Percentiles rank a stretch among this genome's conserved stretches.
These are phyloP conservation scores for Neodiprion pinetum DNA, from an alignment of 1,140 invertebrate species.

Conservation along the genomic window DNA sequence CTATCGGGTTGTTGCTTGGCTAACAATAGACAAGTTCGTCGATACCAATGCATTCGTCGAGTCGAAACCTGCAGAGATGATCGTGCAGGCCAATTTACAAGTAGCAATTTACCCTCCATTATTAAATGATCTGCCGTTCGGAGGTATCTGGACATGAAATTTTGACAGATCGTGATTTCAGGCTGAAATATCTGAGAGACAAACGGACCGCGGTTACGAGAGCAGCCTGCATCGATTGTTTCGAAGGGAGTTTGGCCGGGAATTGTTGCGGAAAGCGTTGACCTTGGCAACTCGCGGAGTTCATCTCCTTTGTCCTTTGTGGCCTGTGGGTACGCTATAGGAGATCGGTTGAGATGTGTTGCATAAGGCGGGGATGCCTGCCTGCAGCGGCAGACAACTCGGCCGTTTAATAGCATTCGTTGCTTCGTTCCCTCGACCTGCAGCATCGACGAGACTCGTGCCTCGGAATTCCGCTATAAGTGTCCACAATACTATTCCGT, in stretches of 20 bases:
- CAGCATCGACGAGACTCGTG: not conserved
- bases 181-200: no score
- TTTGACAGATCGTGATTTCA: no score
- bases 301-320: not conserved
- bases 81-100: no score
- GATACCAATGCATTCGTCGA: no score
- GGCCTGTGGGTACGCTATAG: not conserved
- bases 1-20: no score
- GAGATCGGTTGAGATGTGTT: not conserved
- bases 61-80: no score
- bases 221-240: not conserved
- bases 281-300: not conserved
- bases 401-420: not conserved
- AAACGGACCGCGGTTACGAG: no score
- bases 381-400: not conserved
- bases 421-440: not conserved
- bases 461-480: not conserved
- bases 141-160: no score
- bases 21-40: no score
- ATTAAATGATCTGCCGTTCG: no score
- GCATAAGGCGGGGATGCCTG: not conserved
- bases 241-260: not conserved
- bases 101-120: no score
- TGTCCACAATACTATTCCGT: not conserved
- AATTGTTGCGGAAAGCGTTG: not conserved